These are phyloP conservation scores for Orgyia antiqua DNA, from an alignment of 2,888 invertebrate genomes.

Conservation along the genomic window DNA sequence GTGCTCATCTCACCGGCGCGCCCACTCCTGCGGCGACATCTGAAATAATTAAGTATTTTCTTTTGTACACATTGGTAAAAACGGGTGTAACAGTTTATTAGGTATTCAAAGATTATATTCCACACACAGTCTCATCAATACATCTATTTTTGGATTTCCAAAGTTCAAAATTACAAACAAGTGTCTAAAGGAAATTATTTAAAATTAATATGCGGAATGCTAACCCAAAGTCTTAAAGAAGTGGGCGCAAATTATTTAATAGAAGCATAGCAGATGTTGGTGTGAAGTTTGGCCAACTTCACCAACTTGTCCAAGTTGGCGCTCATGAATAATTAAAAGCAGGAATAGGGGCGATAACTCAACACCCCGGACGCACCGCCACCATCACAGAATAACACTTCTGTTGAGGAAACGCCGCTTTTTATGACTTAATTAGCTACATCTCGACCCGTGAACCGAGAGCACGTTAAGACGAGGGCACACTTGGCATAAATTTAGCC, in stretches of 20 bases:
- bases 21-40: conserved; percentile 56
- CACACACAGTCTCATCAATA: no score
- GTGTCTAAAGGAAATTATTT: no score
- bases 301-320: conserved; percentile 40
- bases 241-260: conserved; percentile 62
- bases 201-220: conserved; percentile 33
- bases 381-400: conserved; percentile 54
- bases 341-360: conserved; percentile 59
- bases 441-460: conserved; percentile 41
- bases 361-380: conserved; percentile 34
- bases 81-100: no score
- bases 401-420: conserved; percentile 49
- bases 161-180: no score
- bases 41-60: conserved; percentile 29
- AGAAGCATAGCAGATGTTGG: conserved; percentile 29
- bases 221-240: conserved; percentile 39
- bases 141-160: no score
- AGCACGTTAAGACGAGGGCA: conserved; percentile 13
- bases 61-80: background rate
- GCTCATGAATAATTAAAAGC: conserved; percentile 70
- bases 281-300: conserved; percentile 39
- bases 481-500: background rate
- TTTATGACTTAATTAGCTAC: conserved; percentile 69
- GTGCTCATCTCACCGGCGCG: conserved; percentile 65
- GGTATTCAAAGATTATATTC: no score